Base-by-base conservation (phyloP, 2,113 vertebrate genomes). In the Ardeotis arabs region DNA sequence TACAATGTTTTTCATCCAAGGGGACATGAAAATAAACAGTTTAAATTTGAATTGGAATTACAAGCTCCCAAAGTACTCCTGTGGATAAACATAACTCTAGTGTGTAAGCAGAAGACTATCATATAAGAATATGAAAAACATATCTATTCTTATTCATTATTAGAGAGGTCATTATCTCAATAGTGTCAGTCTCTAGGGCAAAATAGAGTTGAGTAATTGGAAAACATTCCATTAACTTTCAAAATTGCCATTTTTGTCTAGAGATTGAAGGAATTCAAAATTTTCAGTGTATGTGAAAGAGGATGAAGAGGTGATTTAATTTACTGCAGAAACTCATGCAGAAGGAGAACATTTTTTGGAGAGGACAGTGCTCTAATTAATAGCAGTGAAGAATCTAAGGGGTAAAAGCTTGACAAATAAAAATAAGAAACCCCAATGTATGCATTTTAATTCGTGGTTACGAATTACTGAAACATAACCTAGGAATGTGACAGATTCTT, bases 371-470 rank as follows among this genome's bases (percentile, higher is more conserved):
- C 24, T 62, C 27, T 68, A 52, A 82, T 37, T 11, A 88, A 4
- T 23, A 87, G 4, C 22, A 63, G 2, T 44, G 16, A 79, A 63
- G 11, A 85, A 68, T 53, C 27, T 53, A 49, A 73, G 7, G 10
- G 12, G 3, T 31, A 62, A 74, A 92, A 69, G 3, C 35, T 27
- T 66, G 31, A 41, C 18, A n/a, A 75, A 62, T 12, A 19, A 68
- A 83, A 58, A 78, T 2, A 50, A 49, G 12, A 27, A 12, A 0
- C 0, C 2, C 4, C 21, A 62, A 45, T 4, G 10, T 37, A 19
- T 7, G 24, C 4, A 44, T 55, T 69, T 92, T 55, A 55, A 50
- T 35, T 15, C 6, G 19, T 80, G 50, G 17, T 45, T 87, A 44
- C 0, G 0, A 89, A 50, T 78, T 82, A 76, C 24, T 89, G 50